Evolutionary conservation across 2,113 vertebrate genomes (phyloP), one percentile per base, ranked within the genome.

Genomic region (Chloroceryle aenea): DNA sequence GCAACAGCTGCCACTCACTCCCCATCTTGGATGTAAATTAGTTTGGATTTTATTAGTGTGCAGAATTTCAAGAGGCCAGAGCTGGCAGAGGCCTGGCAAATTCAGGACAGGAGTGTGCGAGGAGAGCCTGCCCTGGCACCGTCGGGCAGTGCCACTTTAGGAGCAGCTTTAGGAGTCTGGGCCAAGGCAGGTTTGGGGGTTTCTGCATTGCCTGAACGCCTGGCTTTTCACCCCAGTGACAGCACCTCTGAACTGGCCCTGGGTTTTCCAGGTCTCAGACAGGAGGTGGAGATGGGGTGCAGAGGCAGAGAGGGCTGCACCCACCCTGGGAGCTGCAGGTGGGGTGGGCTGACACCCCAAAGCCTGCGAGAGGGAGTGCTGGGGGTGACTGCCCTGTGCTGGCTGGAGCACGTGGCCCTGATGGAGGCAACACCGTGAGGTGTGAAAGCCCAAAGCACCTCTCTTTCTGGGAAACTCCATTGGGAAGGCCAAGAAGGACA

Each of bases 21-120:
- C 98, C 97, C 97, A 98, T 98, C 98, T 97, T 90, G 13, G 96
- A 98, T 98, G 98, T 97, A 98, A 98, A 98, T 98, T 95, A 98
- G 97, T 97, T 95, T 89, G 96, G 98, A 98, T 98, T 98, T 98
- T 98, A 98, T 98, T 98, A 98, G 98, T 97, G 98, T 98, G 97
- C 97, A 96, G 98, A 98, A 98, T 98, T 98, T 98, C 98, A 98
- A 98, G 97, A 98, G 98, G 96, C 95, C 8, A 1, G 88, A 96
- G 97, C 85, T 95, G 88, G 95, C 40, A 34, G 85, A 78, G 86
- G 50, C 76, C 91, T 87, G 94, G 86, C 0, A 8, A 89, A 92
- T 71, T 87, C 1, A 10, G 90, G 89, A 42, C 27, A 47, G 56
- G 47, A 79, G 47, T 3, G 2, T 12, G 45, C 1, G 4, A 71